Evolutionary conservation across 2,797 vertebrate species (phyloP), one percentile per base, ranked within the genome.

Genomic region (Pseudotriccus pelzelni): DNA sequence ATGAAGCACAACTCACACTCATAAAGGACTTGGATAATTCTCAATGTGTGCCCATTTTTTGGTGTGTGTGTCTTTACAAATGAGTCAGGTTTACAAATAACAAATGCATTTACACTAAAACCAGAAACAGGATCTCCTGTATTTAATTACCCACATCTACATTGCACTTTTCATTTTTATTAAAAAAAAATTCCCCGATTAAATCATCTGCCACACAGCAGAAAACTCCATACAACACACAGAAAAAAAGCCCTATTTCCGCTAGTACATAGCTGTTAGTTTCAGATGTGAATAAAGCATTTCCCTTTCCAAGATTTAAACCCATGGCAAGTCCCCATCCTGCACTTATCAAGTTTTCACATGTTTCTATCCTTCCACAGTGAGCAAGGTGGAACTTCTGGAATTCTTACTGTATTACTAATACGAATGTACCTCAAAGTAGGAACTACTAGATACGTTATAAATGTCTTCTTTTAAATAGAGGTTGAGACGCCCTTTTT

Each of bases 51-150:
- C 62, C 41, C 47, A 9, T 12, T 85, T 76, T 87, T 87, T 13
- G 58, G 27, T 30, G 18, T 14, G 18, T 14, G 27, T 15, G 15
- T 52, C 89, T 92, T 76, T 55, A 69, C 55, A 86, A 85, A 94
- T 88, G 28, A 94, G 43, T 93, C 93, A 88, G 59, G 34, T 86
- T 93, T 89, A 68, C 69, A 94, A 67, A 69, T 63, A 93, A 78
- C 16, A 91, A 83, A 69, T 39, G 56, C 55, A 69, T 91, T 93
- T 88, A 82, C 55, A 63, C 55, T 90, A 76, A 96, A 90, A 46
- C 12, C 50, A 93, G 80, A 82, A 90, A 93, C 3, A 79, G 32
- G 12, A 63, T 75, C 44, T 36, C 84, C 73, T 91, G 14, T 70
- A 73, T 60, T 94, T 67, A 78, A 67, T 92, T 81, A 43, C 55